Percentiles rank a stretch among this genome's conserved stretches.
phyloP scores from a whole-genome alignment of 2,113 vertebrate genomes.

The Cranoglanis bouderius region DNA sequence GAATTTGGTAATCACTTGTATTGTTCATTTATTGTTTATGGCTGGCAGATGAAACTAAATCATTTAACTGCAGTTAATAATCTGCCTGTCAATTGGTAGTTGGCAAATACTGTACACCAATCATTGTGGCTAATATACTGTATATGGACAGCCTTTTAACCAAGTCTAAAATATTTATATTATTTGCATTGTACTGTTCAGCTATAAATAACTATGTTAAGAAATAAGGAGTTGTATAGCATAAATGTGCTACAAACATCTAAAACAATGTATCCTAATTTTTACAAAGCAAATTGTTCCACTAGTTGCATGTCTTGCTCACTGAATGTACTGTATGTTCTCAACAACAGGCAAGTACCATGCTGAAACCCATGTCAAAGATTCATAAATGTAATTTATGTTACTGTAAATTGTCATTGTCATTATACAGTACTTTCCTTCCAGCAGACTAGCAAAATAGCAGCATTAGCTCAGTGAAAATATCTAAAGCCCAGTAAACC shows the following conservation, averaged over 20 bases:
- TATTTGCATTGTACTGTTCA: not conserved
- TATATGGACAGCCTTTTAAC: not conserved
- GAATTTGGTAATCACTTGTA: constrained; percentile 53
- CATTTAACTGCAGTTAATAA: not conserved
- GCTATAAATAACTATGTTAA: not conserved
- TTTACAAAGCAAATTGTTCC: not conserved
- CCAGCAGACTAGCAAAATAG: not conserved
- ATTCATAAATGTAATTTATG: not conserved
- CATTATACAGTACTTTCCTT: not conserved
- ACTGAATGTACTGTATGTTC: not conserved
- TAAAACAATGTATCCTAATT: not conserved
- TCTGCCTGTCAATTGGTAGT: too few relatives aligned
- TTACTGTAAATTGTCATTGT: not conserved
- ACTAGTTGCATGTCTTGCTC: not conserved
- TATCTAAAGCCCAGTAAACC: not conserved
- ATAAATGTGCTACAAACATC: not conserved
- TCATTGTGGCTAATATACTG: not conserved
- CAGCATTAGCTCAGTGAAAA: not conserved
- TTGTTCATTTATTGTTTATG: constrained; percentile 48
- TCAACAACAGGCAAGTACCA: not conserved
- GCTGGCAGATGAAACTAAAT: constrained; percentile 28
- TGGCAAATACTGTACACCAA: not conserved
- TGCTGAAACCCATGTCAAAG: not conserved
- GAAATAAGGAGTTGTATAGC: not conserved
- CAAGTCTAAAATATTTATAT: not conserved